phyloP scores from a whole-genome alignment of 1,140 invertebrate genomes.

The Dreissena polymorpha region DNA sequence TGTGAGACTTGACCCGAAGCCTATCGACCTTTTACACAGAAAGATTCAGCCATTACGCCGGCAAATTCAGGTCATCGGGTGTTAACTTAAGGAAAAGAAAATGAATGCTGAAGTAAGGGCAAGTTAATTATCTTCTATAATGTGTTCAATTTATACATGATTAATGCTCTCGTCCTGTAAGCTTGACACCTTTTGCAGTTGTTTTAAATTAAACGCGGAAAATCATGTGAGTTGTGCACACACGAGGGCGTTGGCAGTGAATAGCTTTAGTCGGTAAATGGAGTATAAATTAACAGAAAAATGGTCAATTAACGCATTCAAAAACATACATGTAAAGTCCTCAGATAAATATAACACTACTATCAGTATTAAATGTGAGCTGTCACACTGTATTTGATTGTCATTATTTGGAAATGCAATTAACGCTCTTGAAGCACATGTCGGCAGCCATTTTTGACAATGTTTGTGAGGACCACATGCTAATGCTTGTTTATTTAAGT shows the following conservation, averaged over 20 bases:
- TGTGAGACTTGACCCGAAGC: constrained; percentile 3
- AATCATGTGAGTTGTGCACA: constrained; percentile 28
- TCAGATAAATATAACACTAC: background rate
- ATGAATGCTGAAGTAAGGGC: constrained; percentile 45
- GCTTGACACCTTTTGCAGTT: background rate
- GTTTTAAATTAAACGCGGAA: background rate
- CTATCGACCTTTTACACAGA: constrained; percentile 33
- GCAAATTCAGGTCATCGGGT: constrained; percentile 46
- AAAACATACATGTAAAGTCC: background rate
- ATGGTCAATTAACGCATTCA: background rate
- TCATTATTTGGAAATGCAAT: too few species aligned
- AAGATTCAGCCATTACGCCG: constrained; percentile 50
- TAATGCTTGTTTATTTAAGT: too few species aligned
- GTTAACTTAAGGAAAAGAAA: constrained; percentile 42
- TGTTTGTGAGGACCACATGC: too few species aligned
- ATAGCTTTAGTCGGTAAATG: background rate
- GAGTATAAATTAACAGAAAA: background rate
- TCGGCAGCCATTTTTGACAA: too few species aligned
- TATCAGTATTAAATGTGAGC: too few species aligned
- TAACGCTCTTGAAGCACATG: too few species aligned
- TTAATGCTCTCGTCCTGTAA: background rate
- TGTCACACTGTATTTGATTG: too few species aligned
- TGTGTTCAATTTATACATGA: background rate
- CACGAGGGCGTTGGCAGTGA: constrained; percentile 38
- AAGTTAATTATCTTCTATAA: background rate